These are phyloP conservation scores for Melanotaenia nigrans DNA, from an alignment of 2,797 vertebrate species.

Conservation along the genomic window DNA sequence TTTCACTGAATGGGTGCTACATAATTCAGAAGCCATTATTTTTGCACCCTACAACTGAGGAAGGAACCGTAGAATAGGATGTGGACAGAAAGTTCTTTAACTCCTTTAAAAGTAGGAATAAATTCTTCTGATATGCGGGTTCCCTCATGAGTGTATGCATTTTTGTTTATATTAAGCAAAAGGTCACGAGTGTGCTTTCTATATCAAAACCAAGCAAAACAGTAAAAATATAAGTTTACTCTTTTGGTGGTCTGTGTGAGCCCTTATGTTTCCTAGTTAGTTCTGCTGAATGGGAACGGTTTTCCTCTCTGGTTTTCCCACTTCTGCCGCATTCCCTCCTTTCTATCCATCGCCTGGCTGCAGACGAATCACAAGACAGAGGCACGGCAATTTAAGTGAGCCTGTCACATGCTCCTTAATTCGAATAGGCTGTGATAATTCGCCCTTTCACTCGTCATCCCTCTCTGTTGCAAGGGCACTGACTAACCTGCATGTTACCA, in stretches of 20 bases:
- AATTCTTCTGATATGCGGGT: background rate
- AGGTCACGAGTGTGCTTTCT: background rate
- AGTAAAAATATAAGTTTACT: slow-evolving; percentile 5
- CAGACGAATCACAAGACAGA: slow-evolving; percentile 68
- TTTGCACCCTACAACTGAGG: slow-evolving; percentile 39
- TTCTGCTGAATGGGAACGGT: background rate
- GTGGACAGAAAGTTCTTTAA: slow-evolving; percentile 13
- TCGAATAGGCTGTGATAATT: slow-evolving; percentile 71
- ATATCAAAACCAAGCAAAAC: background rate
- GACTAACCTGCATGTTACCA: slow-evolving; percentile 66
- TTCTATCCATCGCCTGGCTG: slow-evolving; percentile 37
- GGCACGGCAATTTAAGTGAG: slow-evolving; percentile 35
- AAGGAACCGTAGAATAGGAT: slow-evolving; percentile 19
- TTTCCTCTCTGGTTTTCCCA: background rate
- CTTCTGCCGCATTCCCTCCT: slow-evolving; percentile 44
- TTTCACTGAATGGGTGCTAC: slow-evolving; percentile 60
- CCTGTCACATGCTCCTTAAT: slow-evolving; percentile 73
- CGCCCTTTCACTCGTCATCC: slow-evolving; percentile 57
- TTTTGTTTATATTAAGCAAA: background rate
- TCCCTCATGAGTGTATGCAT: background rate
- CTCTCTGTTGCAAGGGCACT: slow-evolving; percentile 44
- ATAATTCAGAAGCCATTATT: slow-evolving; percentile 78
- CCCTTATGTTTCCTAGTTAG: background rate
- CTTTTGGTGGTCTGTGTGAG: background rate
- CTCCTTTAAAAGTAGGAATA: slow-evolving; percentile 32